These are phyloP conservation scores for Butorides virescens DNA, from an alignment of 2,113 vertebrate genomes.

Conservation along the genomic window DNA sequence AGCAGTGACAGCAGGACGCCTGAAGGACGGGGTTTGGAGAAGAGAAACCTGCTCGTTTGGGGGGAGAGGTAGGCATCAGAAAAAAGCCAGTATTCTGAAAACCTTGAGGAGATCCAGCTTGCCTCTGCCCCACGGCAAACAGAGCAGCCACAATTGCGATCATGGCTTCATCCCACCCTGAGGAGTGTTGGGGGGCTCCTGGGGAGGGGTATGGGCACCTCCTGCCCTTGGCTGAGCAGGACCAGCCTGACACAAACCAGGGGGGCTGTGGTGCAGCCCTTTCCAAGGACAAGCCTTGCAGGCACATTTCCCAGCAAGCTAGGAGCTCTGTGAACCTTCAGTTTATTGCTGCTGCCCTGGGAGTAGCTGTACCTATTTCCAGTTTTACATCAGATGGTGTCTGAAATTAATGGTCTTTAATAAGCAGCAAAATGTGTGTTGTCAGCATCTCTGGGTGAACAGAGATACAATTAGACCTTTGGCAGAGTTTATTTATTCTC, in stretches of 20 bases:
- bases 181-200: fast-evolving
- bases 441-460: neutral
- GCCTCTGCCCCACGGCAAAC: neutral
- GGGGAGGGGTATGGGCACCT: fast-evolving
- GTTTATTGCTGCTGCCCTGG: neutral
- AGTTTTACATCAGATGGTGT: neutral
- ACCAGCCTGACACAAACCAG: neutral
- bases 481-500: slow-evolving; percentile 2
- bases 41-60: neutral
- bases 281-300: neutral
- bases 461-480: neutral
- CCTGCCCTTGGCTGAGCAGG: neutral
- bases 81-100: neutral
- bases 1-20: neutral
- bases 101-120: neutral
- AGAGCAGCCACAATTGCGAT: neutral
- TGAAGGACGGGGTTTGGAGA: neutral
- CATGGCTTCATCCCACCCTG: neutral
- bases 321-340: neutral
- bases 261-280: neutral
- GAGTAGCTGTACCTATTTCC: neutral
- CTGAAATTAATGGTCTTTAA: slow-evolving; percentile 7
- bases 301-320: neutral
- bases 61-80: neutral
- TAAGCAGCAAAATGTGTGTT: slow-evolving; percentile 37